Evolutionary conservation across 2,888 invertebrate genomes (phyloP).

Genomic region (Apamea epomidion): DNA sequence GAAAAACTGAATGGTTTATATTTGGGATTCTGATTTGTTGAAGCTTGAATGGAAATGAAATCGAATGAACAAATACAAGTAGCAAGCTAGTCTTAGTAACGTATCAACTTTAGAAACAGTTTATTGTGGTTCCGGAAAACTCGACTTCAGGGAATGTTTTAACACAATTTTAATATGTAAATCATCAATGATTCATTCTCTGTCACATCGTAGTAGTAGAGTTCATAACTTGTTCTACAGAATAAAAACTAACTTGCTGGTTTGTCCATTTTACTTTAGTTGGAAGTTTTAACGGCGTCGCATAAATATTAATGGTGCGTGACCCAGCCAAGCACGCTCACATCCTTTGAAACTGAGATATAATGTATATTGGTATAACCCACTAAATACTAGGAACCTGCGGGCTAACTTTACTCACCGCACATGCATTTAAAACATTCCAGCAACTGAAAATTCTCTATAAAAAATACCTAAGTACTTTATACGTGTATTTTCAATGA

Average conservation of each 20-base stretch:
- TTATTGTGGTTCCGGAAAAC: neutral
- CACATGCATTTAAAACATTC: neutral
- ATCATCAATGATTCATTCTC: neutral
- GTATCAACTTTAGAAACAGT: neutral
- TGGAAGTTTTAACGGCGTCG: conserved; percentile 22
- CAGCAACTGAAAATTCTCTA: neutral
- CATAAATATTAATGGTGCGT: conserved; percentile 43
- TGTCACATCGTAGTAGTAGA: neutral
- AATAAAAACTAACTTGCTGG: neutral
- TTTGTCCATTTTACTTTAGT: conserved; percentile 19
- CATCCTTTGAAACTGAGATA: conserved; percentile 31
- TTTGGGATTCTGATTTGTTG: neutral
- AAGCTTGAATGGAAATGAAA: neutral
- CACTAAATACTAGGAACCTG: conserved; percentile 10
- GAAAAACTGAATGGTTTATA: neutral
- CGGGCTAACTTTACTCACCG: neutral
- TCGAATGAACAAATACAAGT: neutral
- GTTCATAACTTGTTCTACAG: neutral
- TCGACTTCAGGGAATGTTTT: neutral
- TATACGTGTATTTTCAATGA: no score
- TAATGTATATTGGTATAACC: conserved; percentile 9
- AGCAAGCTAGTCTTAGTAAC: neutral
- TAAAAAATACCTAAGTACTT: neutral
- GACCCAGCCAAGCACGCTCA: conserved; percentile 30
- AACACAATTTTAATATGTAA: neutral